phyloP scores from a whole-genome alignment of 2,113 vertebrate genomes.

The Herpailurus yagouaroundi region DNA sequence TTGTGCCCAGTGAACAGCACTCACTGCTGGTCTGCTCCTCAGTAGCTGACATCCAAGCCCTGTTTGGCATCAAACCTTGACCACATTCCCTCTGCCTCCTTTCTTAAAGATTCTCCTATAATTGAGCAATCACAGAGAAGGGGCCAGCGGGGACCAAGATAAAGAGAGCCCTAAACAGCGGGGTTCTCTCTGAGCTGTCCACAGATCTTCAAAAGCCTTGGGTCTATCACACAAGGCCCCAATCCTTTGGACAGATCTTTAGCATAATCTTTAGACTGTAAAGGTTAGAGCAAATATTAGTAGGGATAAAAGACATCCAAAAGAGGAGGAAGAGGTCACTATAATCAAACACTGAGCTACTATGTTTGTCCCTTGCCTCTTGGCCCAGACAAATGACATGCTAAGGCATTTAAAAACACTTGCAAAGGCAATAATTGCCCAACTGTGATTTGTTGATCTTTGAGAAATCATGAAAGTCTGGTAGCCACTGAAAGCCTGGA shows the following conservation, averaged over 20 bases:
- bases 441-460: background rate
- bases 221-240: background rate
- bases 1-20: too few relatives aligned
- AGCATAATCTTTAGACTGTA: slow-evolving; percentile 32
- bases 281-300: slow-evolving; percentile 41
- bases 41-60: background rate
- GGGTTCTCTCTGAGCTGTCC: background rate
- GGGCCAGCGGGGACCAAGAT: background rate
- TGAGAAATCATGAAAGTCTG: background rate
- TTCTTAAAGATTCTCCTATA: slow-evolving; percentile 8
- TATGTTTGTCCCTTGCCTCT: slow-evolving; percentile 2
- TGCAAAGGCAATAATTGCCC: background rate
- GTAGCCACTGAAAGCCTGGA: background rate
- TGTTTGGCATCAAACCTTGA: background rate
- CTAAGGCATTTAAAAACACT: background rate
- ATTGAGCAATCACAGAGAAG: background rate
- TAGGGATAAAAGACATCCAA: background rate
- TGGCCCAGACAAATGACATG: background rate
- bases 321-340: background rate
- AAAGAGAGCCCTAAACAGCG: background rate
- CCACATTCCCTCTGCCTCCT: background rate
- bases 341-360: background rate
- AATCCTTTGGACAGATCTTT: slow-evolving; percentile 15
- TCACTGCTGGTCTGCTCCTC: background rate
- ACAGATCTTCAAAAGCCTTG: slow-evolving; percentile 11